Evolutionary conservation across 1,140 invertebrate genomes (phyloP).

Genomic region (Tetranychus cinnabarinus): DNA sequence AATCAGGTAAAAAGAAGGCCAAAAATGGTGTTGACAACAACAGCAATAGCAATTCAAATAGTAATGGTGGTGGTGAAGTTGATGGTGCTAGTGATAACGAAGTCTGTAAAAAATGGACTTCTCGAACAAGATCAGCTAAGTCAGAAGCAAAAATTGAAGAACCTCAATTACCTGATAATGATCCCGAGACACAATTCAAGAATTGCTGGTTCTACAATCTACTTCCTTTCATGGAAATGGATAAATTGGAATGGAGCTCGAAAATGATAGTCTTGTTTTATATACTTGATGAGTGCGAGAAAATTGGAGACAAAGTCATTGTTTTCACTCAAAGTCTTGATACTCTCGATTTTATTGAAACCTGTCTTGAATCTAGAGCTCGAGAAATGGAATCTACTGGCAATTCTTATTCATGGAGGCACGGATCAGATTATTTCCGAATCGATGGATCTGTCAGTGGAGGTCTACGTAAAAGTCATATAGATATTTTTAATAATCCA

Average conservation of each 20-base stretch:
- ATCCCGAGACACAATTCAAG: not conserved
- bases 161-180: not conserved
- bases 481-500: slow-evolving; percentile 88
- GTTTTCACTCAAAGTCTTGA: slow-evolving; percentile 89
- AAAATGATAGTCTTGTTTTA: slow-evolving; percentile 88
- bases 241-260: slow-evolving; percentile 66
- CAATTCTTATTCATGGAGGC: slow-evolving; percentile 43
- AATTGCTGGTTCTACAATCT: slow-evolving; percentile 44
- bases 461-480: slow-evolving; percentile 76
- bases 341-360: slow-evolving; percentile 58
- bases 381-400: no score
- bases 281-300: slow-evolving; percentile 68
- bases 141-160: not conserved
- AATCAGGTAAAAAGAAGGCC: not conserved
- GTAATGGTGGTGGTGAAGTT: not conserved
- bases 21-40: not conserved
- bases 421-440: slow-evolving; percentile 69
- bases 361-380: not conserved
- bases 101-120: not conserved
- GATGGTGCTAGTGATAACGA: not conserved
- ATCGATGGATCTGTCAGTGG: slow-evolving; percentile 85
- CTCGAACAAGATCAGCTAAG: not conserved
- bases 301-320: slow-evolving; percentile 67
- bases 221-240: slow-evolving; percentile 57
- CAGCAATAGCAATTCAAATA: not conserved